phyloP scores from a whole-genome alignment of 2,113 vertebrate species.

The Hippocampus mohnikei region DNA sequence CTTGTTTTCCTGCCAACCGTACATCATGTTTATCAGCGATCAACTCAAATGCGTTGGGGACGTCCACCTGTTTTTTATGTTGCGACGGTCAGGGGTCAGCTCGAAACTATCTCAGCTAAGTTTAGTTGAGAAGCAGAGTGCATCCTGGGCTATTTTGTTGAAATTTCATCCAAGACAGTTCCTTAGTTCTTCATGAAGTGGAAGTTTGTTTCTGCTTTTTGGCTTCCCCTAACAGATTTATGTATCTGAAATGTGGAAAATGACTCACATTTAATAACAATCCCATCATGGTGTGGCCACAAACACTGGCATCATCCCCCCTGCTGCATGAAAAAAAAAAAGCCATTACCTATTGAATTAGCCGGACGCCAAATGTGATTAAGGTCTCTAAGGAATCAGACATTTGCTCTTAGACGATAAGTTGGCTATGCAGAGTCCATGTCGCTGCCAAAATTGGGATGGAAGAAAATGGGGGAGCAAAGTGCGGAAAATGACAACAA shows the following conservation, averaged over 20 bases:
- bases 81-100: neutral
- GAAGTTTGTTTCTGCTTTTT: neutral
- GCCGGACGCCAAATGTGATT: conserved; percentile 55
- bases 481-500: conserved; percentile 27
- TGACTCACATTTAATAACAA: conserved; percentile 50
- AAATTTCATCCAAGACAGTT: neutral
- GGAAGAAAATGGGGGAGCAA: conserved; percentile 16
- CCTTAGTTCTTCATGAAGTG: too few species aligned
- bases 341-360: conserved; percentile 55
- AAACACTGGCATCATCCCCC: conserved; percentile 33
- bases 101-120: neutral
- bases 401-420: conserved; percentile 48
- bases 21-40: neutral
- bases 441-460: conserved; percentile 20
- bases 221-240: conserved; percentile 16
- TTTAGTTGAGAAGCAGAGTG: too few species aligned
- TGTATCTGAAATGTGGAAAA: conserved; percentile 37
- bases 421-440: conserved; percentile 24
- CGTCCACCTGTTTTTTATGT: neutral
- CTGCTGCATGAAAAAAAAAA: conserved; percentile 40
- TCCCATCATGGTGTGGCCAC: conserved; percentile 37
- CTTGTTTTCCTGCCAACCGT: neutral
- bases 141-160: neutral
- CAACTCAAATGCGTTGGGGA: neutral
- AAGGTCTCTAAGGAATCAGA: conserved; percentile 40